Base-by-base conservation (phyloP, 2,113 vertebrate species). In the Odontophorus gujanensis region DNA sequence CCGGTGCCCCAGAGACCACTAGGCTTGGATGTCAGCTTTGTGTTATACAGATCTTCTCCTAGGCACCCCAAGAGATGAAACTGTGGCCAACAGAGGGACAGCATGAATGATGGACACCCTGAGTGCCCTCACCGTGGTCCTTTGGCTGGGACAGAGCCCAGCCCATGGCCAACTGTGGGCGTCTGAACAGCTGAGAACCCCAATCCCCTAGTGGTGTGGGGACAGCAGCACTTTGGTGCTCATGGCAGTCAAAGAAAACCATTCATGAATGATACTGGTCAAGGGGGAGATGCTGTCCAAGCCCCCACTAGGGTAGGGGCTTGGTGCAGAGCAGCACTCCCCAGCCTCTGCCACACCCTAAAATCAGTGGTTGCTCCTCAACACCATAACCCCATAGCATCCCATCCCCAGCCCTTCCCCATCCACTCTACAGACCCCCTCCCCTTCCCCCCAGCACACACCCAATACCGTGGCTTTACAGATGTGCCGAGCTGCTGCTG, bases 401-500 rank as follows among this genome's bases (percentile, higher is more conserved):
- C 25, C 57, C 81, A 42, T 4, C 21, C 9, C 34, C 58, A n/a
- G 8, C 24, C 2, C 0, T 10, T 6, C 6, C 2, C 51, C 62
- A 7, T 4, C 18, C 45, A 38, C 75, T n/a, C 32, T 6, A 0
- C 1, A 10, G 6, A 25, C 17, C 47, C 82, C 7, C 2, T 38
- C 81, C 7, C 1, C 55, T 69, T 50, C 14, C 50, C 8, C 43
- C 7, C 40, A 36, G 40, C 4, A 6, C 6, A 6, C 20, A 13
- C 4, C 5, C 13, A 26, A 26, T 18, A 11, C 32, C 5, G 45
- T 62, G 15, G 40, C 63, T 51, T 76, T 13, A 3, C 95, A 98
- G 98, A 67, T 98, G 98, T 36, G 98, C 98, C 19, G 95, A 94
- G 63, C 91, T 96, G 22, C 96, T 98, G 85, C 91, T 98, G 94